These are phyloP conservation scores for Stenchaetothrips biformis DNA, from an alignment of 2,888 invertebrate genomes.

Conservation along the genomic window DNA sequence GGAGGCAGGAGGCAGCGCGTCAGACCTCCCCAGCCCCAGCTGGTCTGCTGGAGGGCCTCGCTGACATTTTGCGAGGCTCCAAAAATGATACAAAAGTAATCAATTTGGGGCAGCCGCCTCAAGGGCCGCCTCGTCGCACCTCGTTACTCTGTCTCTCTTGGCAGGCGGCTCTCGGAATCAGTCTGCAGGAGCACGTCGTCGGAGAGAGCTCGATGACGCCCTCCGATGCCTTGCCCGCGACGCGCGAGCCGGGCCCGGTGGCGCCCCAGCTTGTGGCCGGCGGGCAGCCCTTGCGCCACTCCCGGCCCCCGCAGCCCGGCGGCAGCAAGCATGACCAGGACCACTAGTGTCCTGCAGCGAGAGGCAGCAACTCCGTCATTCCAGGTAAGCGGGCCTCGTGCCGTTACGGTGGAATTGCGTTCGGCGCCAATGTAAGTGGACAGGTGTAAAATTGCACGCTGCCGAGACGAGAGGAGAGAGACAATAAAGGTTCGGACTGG, in stretches of 20 bases:
- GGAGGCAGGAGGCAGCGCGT: background rate
- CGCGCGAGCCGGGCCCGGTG: conserved; percentile 30
- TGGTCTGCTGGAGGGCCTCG: too few relatives aligned
- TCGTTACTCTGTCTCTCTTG: too few relatives aligned
- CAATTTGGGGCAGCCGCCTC: too few relatives aligned
- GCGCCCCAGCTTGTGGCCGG: conserved; percentile 36
- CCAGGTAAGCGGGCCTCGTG: conserved; percentile 33
- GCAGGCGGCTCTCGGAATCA: too few relatives aligned
- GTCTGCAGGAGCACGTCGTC: conserved; percentile 48
- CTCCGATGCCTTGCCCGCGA: conserved; percentile 41
- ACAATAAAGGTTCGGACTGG: too few relatives aligned
- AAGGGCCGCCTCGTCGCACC: too few relatives aligned
- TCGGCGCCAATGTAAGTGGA: too few relatives aligned
- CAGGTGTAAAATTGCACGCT: too few relatives aligned
- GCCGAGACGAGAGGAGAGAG: too few relatives aligned
- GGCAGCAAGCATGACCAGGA: background rate
- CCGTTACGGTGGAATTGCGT: too few relatives aligned
- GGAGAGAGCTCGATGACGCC: conserved; percentile 47
- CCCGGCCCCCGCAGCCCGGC: background rate
- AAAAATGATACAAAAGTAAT: too few relatives aligned
- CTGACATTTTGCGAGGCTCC: too few relatives aligned
- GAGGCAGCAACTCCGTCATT: conserved; percentile 34
- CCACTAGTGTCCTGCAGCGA: conserved; percentile 32
- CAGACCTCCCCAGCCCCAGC: background rate
- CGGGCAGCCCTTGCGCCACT: conserved; percentile 28